Conservation (phyloP, 2,888 invertebrate genomes). For the Troides helena region DNA sequence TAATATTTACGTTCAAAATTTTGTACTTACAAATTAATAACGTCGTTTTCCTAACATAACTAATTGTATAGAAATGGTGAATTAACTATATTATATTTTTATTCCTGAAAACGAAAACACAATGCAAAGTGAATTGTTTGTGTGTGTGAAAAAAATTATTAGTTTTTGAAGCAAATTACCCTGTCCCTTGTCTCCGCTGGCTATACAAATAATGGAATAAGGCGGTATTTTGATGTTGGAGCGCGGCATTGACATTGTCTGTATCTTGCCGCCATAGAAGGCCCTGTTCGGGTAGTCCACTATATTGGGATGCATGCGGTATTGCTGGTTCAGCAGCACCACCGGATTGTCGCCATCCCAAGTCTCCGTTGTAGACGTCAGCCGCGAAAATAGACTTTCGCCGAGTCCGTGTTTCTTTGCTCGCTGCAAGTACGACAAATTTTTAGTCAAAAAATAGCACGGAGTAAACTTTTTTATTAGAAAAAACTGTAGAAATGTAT, state of each 20-base stretch:
- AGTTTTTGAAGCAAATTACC: slow-evolving; percentile 40
- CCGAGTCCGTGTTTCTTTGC: slow-evolving; percentile 85
- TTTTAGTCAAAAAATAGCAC: neutral
- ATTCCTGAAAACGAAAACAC: too few relatives aligned
- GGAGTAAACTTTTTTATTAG: neutral
- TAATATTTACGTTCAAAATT: neutral
- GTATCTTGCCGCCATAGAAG: slow-evolving; percentile 83
- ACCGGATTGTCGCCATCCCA: slow-evolving; percentile 61
- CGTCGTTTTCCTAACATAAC: too few relatives aligned
- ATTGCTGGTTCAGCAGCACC: slow-evolving; percentile 84
- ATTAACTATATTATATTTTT: too few relatives aligned
- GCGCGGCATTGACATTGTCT: slow-evolving; percentile 44
- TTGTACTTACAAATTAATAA: too few relatives aligned
- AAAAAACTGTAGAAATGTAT: too few relatives aligned
- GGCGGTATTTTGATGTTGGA: slow-evolving; percentile 52
- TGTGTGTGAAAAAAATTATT: too few relatives aligned
- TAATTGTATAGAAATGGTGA: too few relatives aligned
- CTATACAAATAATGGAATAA: slow-evolving; percentile 56
- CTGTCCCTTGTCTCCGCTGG: slow-evolving; percentile 65
- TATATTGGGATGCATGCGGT: slow-evolving; percentile 92
- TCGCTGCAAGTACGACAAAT: slow-evolving; percentile 66
- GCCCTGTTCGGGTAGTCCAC: slow-evolving; percentile 87
- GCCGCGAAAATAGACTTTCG: slow-evolving; percentile 88
- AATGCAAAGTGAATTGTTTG: too few relatives aligned
- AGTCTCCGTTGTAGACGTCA: slow-evolving; percentile 80